phyloP scores from a whole-genome alignment of 2,113 vertebrate genomes.

The Sciurus niger region DNA sequence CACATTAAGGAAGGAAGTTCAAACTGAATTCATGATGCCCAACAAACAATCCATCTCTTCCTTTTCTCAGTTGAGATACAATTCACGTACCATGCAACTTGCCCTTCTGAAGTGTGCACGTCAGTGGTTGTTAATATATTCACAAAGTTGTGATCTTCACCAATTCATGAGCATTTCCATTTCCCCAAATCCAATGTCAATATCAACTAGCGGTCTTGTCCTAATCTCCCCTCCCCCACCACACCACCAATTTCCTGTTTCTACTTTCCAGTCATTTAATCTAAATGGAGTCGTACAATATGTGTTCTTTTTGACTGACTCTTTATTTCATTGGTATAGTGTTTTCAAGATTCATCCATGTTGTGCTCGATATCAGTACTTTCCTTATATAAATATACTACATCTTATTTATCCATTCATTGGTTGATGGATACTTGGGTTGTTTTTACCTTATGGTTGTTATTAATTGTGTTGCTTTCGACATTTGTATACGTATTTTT shows the following conservation, averaged over 20 bases:
- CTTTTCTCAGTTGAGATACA: background rate
- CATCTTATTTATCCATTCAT: background rate
- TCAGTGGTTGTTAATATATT: background rate
- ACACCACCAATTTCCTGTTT: background rate
- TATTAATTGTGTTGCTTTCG: conserved; percentile 21
- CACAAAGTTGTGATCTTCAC: background rate
- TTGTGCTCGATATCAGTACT: background rate
- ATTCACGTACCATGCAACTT: background rate
- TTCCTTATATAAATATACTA: background rate
- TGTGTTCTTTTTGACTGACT: background rate
- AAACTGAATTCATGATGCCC: background rate
- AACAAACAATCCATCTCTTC: background rate
- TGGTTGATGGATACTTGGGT: background rate
- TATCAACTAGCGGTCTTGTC: background rate
- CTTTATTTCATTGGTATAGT: background rate
- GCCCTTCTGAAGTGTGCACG: background rate
- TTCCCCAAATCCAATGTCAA: background rate
- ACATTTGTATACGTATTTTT: background rate
- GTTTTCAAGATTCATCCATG: background rate
- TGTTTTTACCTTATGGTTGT: background rate
- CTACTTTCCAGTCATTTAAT: background rate
- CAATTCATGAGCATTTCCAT: background rate
- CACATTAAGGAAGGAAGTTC: background rate
- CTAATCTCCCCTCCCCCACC: background rate
- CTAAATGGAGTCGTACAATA: background rate